phyloP scores from a whole-genome alignment of 2,113 vertebrate species.

The Lamprotornis superbus region DNA sequence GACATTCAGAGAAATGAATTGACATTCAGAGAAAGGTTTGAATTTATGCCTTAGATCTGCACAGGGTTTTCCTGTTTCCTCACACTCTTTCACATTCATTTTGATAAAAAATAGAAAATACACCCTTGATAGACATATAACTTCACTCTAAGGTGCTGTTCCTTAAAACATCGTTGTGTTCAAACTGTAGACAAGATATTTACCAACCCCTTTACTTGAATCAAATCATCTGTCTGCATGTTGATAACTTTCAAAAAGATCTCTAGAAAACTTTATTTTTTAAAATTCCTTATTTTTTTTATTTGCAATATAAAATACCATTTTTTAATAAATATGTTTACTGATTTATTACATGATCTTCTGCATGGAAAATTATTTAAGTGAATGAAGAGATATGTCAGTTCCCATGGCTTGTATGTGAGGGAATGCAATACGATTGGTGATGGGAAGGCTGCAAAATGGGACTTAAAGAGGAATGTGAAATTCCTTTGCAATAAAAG shows the following conservation, averaged over 20 bases:
- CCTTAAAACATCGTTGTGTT: neutral
- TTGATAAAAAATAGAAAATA: neutral
- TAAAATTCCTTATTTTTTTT: neutral
- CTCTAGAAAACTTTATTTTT: neutral
- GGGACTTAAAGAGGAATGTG: neutral
- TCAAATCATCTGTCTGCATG: neutral
- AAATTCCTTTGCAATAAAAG: neutral
- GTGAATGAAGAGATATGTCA: neutral
- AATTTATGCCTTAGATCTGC: neutral
- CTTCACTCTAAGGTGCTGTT: neutral
- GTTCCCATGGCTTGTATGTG: neutral
- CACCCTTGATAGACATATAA: rapidly evolving
- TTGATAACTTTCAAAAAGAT: neutral
- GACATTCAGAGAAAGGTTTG: neutral
- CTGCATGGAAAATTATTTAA: neutral
- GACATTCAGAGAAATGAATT: neutral
- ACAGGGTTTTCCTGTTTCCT: neutral
- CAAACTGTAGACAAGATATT: neutral
- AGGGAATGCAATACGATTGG: neutral
- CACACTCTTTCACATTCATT: neutral
- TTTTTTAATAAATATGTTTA: neutral
- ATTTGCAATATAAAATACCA: neutral
- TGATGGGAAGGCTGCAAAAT: neutral
- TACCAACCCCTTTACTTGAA: neutral
- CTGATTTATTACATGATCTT: constrained; percentile 30